Percentiles rank a stretch among this genome's conserved stretches.
These are phyloP conservation scores for Eremobia ochroleuca DNA, from an alignment of 2,888 invertebrate species.

Conservation along the genomic window DNA sequence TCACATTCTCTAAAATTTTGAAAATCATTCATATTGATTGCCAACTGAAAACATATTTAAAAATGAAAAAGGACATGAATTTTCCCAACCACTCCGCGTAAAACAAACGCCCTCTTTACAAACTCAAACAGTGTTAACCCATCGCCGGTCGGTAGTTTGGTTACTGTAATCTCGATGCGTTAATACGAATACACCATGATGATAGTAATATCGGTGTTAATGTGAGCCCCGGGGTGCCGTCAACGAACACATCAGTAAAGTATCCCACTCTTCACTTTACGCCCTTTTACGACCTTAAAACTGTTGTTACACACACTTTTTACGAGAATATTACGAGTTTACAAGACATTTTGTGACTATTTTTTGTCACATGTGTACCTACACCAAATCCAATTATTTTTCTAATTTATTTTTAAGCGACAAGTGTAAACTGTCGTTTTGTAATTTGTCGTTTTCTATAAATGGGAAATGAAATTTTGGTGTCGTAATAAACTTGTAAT, in stretches of 20 bases:
- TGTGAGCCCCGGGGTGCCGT: conserved; percentile 72
- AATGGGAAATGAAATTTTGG: conserved; percentile 47
- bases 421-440: conserved; percentile 63
- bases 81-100: not conserved
- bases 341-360: conserved; percentile 43
- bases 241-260: conserved; percentile 62
- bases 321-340: conserved; percentile 54
- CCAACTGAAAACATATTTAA: not conserved
- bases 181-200: conserved; percentile 65
- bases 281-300: conserved; percentile 48
- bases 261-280: conserved; percentile 55
- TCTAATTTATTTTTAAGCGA: conserved; percentile 67
- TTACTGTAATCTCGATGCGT: conserved; percentile 61
- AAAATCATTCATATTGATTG: not conserved
- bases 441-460: conserved; percentile 53
- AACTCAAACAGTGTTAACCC: conserved; percentile 61
- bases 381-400: conserved; percentile 68
- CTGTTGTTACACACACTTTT: conserved; percentile 58
- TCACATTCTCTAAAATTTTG: not conserved
- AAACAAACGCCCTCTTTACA: conserved; percentile 36
- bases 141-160: conserved; percentile 60
- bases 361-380: conserved; percentile 35
- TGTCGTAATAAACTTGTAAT: conserved; percentile 51
- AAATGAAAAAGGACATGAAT: not conserved
- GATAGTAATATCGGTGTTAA: conserved; percentile 72